Evolutionary conservation across 2,888 invertebrate genomes (phyloP).

Genomic region (Tinea trinotella): DNA sequence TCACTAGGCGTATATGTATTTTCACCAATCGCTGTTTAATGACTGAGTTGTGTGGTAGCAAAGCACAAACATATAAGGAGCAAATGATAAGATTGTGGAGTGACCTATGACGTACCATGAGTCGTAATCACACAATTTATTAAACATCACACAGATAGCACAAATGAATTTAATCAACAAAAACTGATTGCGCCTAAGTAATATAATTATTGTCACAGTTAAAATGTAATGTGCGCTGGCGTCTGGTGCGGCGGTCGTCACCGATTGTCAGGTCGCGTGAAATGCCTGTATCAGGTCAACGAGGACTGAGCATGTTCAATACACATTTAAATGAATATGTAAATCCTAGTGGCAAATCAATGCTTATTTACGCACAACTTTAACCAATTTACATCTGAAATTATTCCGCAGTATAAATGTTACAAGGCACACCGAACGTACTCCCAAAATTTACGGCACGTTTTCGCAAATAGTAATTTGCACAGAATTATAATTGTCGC

Average conservation of each 20-base stretch:
- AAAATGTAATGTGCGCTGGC: background rate
- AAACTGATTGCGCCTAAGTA: conserved; percentile 34
- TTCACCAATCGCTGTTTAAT: conserved; percentile 49
- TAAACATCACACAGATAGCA: conserved; percentile 50
- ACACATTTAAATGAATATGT: conserved; percentile 61
- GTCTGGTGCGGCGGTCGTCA: background rate
- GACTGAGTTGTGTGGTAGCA: conserved; percentile 61
- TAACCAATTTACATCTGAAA: conserved; percentile 45
- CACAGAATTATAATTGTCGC: background rate
- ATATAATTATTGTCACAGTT: background rate
- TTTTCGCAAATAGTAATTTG: too few relatives aligned
- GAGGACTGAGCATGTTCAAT: conserved; percentile 38
- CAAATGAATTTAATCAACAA: conserved; percentile 47
- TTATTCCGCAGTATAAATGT: conserved; percentile 36
- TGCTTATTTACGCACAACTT: conserved; percentile 46
- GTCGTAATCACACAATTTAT: conserved; percentile 59
- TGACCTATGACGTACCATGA: conserved; percentile 57
- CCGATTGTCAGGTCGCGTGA: background rate
- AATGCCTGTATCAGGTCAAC: conserved; percentile 41
- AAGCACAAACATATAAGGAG: conserved; percentile 67
- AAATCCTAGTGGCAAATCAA: conserved; percentile 50
- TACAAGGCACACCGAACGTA: background rate
- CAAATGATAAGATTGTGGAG: conserved; percentile 58
- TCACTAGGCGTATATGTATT: conserved; percentile 37
- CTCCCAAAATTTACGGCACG: background rate